These are phyloP conservation scores for Python bivittatus DNA, from an alignment of 2,113 vertebrate species.

Conservation along the genomic window DNA sequence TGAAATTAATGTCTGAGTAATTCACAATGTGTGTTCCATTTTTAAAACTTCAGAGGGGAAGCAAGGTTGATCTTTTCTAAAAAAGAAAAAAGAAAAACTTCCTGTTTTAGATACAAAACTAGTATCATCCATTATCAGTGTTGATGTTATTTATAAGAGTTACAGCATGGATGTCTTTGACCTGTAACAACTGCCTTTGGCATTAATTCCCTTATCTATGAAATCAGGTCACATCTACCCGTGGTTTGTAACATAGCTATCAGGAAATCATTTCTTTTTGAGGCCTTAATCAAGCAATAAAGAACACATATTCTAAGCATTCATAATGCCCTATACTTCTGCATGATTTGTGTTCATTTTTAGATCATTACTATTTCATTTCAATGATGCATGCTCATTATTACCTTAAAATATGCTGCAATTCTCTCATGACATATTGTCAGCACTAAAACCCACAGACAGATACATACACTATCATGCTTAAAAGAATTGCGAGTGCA, in stretches of 20 bases:
- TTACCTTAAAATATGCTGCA: background rate
- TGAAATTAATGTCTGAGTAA: background rate
- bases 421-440: background rate
- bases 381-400: background rate
- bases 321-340: background rate
- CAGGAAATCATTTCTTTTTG: background rate
- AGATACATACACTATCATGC: background rate
- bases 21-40: background rate
- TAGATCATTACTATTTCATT: background rate
- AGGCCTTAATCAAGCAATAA: background rate
- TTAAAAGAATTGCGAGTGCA: background rate
- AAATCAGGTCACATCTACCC: slow-evolving; percentile 40
- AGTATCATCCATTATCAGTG: slow-evolving; percentile 35
- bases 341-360: background rate
- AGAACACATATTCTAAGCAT: background rate
- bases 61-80: background rate
- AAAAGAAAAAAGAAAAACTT: slow-evolving; percentile 21
- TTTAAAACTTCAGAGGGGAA: background rate
- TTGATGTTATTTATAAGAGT: slow-evolving; percentile 46
- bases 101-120: slow-evolving; percentile 38
- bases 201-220: slow-evolving; percentile 56
- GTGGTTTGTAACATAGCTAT: slow-evolving; percentile 22
- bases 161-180: slow-evolving; percentile 29
- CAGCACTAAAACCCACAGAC: background rate
- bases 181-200: slow-evolving; percentile 40